A percentile compares a stretch with the other conserved stretches of the same genome.
phyloP scores from a whole-genome alignment of 2,113 vertebrate species.

The Campylomormyrus tamandua region DNA sequence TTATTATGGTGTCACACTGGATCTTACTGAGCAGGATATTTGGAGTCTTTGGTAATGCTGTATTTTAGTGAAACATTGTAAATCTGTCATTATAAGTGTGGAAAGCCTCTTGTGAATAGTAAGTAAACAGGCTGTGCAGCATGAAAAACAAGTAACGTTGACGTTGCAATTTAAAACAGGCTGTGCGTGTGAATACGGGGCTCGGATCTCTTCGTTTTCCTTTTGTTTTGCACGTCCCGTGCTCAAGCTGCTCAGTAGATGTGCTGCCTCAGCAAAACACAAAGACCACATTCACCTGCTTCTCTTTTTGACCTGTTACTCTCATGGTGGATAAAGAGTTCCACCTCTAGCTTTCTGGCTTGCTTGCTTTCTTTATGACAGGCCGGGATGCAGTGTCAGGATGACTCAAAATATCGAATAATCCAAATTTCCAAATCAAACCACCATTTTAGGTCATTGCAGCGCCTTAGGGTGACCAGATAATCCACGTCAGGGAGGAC shows the following conservation, averaged over 20 bases:
- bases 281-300: not conserved
- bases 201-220: not conserved
- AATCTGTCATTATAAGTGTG: not conserved
- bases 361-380: not conserved
- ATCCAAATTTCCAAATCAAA: not conserved
- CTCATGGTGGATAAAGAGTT: not conserved
- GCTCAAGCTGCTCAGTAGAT: not conserved
- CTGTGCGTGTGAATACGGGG: not conserved
- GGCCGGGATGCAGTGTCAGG: not conserved
- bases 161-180: not conserved
- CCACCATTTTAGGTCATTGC: not conserved
- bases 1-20: not conserved
- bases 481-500: too few relatives aligned
- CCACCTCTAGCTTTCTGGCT: not conserved
- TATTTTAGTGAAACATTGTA: not conserved
- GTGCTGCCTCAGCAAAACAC: not conserved
- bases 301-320: not conserved
- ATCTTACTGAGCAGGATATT: not conserved
- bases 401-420: not conserved
- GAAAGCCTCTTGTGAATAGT: not conserved
- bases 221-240: not conserved
- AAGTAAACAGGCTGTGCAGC: not conserved
- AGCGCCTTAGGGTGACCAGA: not conserved
- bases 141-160: not conserved
- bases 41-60: not conserved